phyloP scores from a whole-genome alignment of 2,888 invertebrate genomes.

The Erannis defoliaria region DNA sequence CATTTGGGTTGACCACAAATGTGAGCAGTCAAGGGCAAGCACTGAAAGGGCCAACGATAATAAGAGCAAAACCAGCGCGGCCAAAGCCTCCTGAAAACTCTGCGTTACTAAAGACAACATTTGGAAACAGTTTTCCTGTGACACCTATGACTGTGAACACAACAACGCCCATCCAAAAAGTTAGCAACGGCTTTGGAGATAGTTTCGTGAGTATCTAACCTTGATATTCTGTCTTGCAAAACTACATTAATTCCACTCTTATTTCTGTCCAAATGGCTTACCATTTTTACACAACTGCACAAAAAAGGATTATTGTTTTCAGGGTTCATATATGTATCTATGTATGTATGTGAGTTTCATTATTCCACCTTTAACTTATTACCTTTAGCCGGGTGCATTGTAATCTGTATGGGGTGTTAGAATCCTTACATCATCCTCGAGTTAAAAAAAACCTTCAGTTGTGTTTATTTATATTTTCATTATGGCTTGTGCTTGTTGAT shows the following conservation, averaged over 20 bases:
- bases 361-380: too few species aligned
- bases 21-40: constrained; percentile 64
- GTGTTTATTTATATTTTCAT: too few species aligned
- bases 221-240: constrained; percentile 23
- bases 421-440: too few species aligned
- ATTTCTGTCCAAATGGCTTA: not conserved
- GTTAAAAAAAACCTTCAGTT: too few species aligned
- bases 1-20: constrained; percentile 87
- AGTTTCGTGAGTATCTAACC: constrained; percentile 71
- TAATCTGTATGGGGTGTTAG: too few species aligned
- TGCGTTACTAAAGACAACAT: constrained; percentile 73
- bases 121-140: constrained; percentile 65
- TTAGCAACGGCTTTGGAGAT: constrained; percentile 69
- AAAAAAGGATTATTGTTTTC: too few species aligned
- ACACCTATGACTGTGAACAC: constrained; percentile 77
- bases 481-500: too few species aligned
- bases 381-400: too few species aligned
- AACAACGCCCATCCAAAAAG: constrained; percentile 76
- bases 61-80: constrained; percentile 88
- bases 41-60: constrained; percentile 91
- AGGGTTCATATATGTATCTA: too few species aligned
- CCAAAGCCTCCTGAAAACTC: constrained; percentile 85
- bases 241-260: not conserved
- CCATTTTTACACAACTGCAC: too few species aligned
- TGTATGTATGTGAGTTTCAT: too few species aligned